Evolutionary conservation across 2,113 vertebrate genomes (phyloP).

Genomic region (Ascaphus truei): DNA sequence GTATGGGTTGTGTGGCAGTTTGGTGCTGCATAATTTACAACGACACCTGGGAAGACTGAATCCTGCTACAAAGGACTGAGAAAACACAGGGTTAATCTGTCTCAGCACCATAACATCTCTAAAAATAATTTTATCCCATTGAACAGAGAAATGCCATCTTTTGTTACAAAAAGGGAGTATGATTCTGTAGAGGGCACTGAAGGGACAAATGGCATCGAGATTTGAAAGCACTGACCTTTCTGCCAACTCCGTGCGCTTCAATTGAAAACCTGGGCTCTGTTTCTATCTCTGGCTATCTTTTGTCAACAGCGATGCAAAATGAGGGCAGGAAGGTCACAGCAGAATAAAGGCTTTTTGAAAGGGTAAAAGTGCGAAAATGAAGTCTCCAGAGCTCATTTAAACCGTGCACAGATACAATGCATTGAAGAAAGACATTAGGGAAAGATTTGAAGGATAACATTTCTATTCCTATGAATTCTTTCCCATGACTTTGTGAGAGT

Average conservation of each 20-base stretch:
- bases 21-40: too few species aligned
- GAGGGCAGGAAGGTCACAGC: conserved; percentile 20
- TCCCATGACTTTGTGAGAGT: neutral
- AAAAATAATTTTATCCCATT: conserved; percentile 11
- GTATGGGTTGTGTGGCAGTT: too few species aligned
- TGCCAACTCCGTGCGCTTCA: conserved; percentile 27
- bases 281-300: conserved; percentile 30
- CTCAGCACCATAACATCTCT: neutral
- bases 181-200: conserved; percentile 24
- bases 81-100: conserved; percentile 14
- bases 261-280: conserved; percentile 13
- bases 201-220: conserved; percentile 30
- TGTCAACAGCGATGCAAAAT: conserved; percentile 27
- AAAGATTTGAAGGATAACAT: neutral
- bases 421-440: conserved; percentile 8
- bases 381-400: conserved; percentile 16
- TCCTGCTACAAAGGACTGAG: too few species aligned
- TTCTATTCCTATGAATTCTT: neutral
- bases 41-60: too few species aligned
- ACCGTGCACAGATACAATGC: conserved; percentile 25
- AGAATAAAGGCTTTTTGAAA: conserved; percentile 30
- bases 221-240: conserved; percentile 36
- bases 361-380: conserved; percentile 35
- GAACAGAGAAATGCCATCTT: conserved; percentile 28
- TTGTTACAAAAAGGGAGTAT: conserved; percentile 23